These are phyloP conservation scores for Arremon aurantiirostris DNA, from an alignment of 2,797 vertebrate genomes.

Conservation along the genomic window DNA sequence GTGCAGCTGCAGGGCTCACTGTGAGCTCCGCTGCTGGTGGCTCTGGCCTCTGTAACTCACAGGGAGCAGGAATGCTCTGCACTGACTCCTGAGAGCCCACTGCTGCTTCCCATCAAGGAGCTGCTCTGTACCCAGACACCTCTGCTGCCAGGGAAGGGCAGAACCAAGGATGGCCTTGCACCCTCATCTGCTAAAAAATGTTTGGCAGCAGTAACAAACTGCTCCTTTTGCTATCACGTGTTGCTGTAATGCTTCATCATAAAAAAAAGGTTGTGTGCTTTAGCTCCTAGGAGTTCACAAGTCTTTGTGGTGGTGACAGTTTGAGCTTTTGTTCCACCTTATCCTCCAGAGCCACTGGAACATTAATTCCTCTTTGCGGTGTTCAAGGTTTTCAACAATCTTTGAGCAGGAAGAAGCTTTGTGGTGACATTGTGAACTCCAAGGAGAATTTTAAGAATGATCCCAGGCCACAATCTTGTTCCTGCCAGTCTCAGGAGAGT, in stretches of 20 bases:
- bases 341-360: background rate
- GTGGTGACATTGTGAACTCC: background rate
- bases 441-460: background rate
- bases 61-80: background rate
- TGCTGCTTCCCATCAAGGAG: background rate
- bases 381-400: background rate
- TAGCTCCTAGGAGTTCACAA: background rate
- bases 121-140: background rate
- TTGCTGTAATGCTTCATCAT: background rate
- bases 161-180: background rate
- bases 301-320: background rate
- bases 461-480: background rate
- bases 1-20: background rate
- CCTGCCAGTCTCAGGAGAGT: background rate
- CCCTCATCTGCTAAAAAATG: background rate
- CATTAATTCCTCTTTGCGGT: background rate
- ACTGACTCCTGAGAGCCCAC: background rate
- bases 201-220: background rate
- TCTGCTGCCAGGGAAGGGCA: background rate
- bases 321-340: background rate
- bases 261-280: background rate
- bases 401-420: background rate
- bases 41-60: background rate
- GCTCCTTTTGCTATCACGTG: rapidly evolving
- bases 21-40: background rate